Evolutionary conservation across 2,888 invertebrate genomes (phyloP), one percentile per base, ranked within the genome.

Genomic region (Caenorhabditis angaria): DNA sequence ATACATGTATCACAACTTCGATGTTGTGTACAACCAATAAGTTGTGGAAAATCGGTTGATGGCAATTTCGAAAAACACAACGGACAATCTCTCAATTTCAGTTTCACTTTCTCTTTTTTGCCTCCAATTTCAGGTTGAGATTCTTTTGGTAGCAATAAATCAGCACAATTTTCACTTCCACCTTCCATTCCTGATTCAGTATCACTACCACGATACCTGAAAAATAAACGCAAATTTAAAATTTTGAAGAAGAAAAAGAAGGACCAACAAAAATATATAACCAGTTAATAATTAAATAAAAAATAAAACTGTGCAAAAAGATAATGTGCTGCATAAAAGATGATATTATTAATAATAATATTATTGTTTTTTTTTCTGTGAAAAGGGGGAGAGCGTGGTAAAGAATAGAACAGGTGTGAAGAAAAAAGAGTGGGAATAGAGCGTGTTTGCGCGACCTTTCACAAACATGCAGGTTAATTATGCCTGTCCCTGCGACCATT

Each of bases 1-100:
- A 87, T 66, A 62, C 87, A 87, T 1, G 67, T 55, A 41, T 74
- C 65, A 67, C 87, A 87, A 24, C 85, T 81, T 0, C 82, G 71
- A 70, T 85, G 85, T 14, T 12, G 10, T 10, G 67, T 61, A 62
- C 87, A 87, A 48, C 81, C 81, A 24, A 70, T 65, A 10, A 87
- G 65, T 32, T 76, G 68, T 12, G 85, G 84, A 61, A 87, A 87
- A 29, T 72, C 60, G 47, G 58, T 57, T 27, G 61, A 27, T 4
- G 85, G 82, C 61, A 82, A 77, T 47, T 77, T 78, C 1, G 78
- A 55, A 51, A 72, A 83, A 70, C 87, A 87, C 10, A 87, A 70
- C 6, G 85, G 85, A 64, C 87, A 87, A 56, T 87, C 87, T 10
- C 80, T 76, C 56, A 72, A 53, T 64, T 80, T 72, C 27, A 50